Conservation (phyloP, 2,888 invertebrate genomes). For the Nemurella pictetii region DNA sequence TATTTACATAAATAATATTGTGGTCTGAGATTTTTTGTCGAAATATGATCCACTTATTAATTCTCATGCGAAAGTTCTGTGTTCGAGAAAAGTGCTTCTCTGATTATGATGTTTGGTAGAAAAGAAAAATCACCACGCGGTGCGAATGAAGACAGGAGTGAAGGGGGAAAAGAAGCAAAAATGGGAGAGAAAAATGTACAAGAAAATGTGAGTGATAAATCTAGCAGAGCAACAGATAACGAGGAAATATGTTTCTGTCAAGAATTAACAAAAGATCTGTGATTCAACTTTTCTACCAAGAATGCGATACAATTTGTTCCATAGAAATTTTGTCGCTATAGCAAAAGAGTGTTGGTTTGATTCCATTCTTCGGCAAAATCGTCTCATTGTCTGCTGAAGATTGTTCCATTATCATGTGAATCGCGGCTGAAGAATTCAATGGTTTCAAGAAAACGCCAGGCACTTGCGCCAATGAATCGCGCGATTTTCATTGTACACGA, state of each 20-base stretch:
- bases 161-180: not conserved
- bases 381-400: not conserved
- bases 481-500: not conserved
- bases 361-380: not conserved
- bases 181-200: conserved; percentile 1
- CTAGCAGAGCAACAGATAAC: conserved; percentile 5
- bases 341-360: not conserved
- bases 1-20: too few relatives aligned
- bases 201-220: not conserved
- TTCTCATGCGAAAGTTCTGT: not conserved
- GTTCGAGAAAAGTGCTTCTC: not conserved
- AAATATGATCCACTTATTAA: too few relatives aligned
- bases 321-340: not conserved
- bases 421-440: not conserved
- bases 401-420: not conserved
- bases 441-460: not conserved
- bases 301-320: not conserved
- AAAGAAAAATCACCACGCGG: not conserved
- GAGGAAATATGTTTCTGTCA: conserved; percentile 10
- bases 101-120: conserved; percentile 2
- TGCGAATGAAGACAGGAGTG: not conserved
- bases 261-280: conserved; percentile 14
- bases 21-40: too few relatives aligned
- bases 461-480: too few relatives aligned
- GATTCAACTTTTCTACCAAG: not conserved